A percentile compares a stretch with the other conserved stretches of the same genome.
Conservation (phyloP, 2,797 vertebrate genomes). For the Rhinophrynus dorsalis region DNA sequence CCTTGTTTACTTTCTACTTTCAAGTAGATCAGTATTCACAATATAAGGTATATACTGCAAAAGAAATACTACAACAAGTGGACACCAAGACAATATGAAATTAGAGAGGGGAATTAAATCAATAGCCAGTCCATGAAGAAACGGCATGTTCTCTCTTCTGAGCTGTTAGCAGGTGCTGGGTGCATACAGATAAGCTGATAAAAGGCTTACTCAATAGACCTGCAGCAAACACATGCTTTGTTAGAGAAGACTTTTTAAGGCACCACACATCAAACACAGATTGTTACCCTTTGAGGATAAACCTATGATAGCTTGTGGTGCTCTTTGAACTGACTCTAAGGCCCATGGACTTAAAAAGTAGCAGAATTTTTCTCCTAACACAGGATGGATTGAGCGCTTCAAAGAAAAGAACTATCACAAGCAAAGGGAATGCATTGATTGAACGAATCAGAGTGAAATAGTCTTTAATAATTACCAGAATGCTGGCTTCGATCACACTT, state of each 20-base stretch:
- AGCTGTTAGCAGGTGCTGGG: slow-evolving; percentile 62
- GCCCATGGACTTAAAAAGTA: slow-evolving; percentile 62
- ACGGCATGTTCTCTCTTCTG: slow-evolving; percentile 61
- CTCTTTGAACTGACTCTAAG: slow-evolving; percentile 73
- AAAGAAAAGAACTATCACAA: slow-evolving; percentile 66
- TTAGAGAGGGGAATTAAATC: slow-evolving; percentile 68
- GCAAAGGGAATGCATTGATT: slow-evolving; percentile 69
- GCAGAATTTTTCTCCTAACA: slow-evolving; percentile 65
- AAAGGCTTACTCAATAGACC: slow-evolving; percentile 68
- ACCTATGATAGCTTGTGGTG: slow-evolving; percentile 70
- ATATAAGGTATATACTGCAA: slow-evolving; percentile 49
- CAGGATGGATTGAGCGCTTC: slow-evolving; percentile 70
- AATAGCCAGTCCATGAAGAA: slow-evolving; percentile 64
- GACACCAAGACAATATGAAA: slow-evolving; percentile 63
- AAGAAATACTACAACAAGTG: slow-evolving; percentile 52
- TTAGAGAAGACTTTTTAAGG: slow-evolving; percentile 73
- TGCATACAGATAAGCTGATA: slow-evolving; percentile 77
- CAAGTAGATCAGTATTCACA: slow-evolving; percentile 27
- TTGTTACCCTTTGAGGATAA: slow-evolving; percentile 76
- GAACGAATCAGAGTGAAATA: slow-evolving; percentile 74
- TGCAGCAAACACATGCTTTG: slow-evolving; percentile 69
- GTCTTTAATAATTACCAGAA: slow-evolving; percentile 78
- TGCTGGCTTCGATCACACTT: slow-evolving; percentile 73
- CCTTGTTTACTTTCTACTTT: slow-evolving; percentile 27
- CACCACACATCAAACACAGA: slow-evolving; percentile 75